Evolutionary conservation across 2,113 vertebrate genomes (phyloP), one percentile per base, ranked within the genome.

Genomic region (Dolichallabes microphthalmus): DNA sequence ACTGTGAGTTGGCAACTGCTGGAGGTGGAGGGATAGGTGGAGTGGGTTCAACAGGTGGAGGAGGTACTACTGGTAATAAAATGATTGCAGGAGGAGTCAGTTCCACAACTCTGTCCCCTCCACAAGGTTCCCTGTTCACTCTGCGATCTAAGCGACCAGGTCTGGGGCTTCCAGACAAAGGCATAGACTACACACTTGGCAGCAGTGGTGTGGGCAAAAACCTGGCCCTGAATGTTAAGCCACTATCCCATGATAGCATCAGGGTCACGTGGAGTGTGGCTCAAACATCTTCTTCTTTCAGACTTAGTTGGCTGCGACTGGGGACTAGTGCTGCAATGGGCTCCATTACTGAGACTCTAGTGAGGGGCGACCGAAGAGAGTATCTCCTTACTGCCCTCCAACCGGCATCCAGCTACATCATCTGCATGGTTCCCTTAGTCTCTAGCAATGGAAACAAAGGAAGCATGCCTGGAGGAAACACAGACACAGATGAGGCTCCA

Each of bases 291-390:
- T 96, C 96, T 13, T 97, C 97, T 12, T 95, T 97, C 86, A 92
- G 97, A 74, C 92, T 98, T 66, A 98, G 97, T 76, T 98, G 97
- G 97, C 92, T 97, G 1, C 95, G 96, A 68, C 93, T 97, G 58
- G 96, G 96, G 57, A 95, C 94, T 75, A 96, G 93, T 80, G 95
- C 93, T 0, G 95, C 95, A 3, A 95, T 96, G 89, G 97, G 96
- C 30, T 97, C 96, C 32, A 97, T 97, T 81, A 98, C 97, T 0
- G 97, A 98, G 93, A 98, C 97, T 0, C 89, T 98, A 83, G 97
- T 98, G 80, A 92, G 95, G 74, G 97, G 96, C 0, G 97, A 98
- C 75, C 94, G 95, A 50, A 95, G 96, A 0, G 96, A 97, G 89
- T 98, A 98, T 89, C 92, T 98, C 50, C 94, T 98, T 32, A 96